These are phyloP conservation scores for Neodiprion pinetum DNA, from an alignment of 1,140 invertebrate species.

Conservation along the genomic window DNA sequence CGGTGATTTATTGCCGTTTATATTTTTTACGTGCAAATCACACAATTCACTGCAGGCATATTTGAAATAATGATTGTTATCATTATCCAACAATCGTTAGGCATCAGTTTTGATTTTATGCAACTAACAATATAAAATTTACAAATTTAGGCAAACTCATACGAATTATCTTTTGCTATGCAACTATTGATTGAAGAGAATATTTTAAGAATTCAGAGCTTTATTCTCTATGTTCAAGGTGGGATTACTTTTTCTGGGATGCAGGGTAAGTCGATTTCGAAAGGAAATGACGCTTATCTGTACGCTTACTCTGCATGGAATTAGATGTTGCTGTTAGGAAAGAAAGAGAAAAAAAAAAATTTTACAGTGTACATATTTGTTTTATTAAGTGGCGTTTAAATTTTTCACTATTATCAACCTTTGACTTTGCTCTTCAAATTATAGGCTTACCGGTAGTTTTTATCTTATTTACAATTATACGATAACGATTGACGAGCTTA, in stretches of 20 bases:
- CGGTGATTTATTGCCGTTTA: background rate
- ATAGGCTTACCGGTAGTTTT: background rate
- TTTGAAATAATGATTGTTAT: background rate
- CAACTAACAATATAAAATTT: background rate
- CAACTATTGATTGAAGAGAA: background rate
- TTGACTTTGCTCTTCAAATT: background rate
- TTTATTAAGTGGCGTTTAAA: background rate
- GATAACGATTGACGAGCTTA: too few species aligned
- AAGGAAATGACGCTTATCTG: background rate
- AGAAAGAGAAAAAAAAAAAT: too few species aligned
- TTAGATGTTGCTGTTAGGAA: too few species aligned
- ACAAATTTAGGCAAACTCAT: background rate
- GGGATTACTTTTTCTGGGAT: conserved; percentile 2
- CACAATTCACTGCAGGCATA: background rate
- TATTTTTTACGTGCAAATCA: background rate
- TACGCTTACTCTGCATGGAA: background rate
- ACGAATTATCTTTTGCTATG: background rate
- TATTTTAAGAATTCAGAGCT: background rate
- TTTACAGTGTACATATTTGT: background rate
- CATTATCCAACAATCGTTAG: background rate
- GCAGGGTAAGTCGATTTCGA: background rate
- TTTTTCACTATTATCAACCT: background rate
- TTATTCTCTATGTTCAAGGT: background rate
- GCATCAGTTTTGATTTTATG: background rate
- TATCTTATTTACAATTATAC: too few species aligned